These are phyloP conservation scores for Eilema depressum DNA, from an alignment of 2,888 invertebrate genomes.

Conservation along the genomic window DNA sequence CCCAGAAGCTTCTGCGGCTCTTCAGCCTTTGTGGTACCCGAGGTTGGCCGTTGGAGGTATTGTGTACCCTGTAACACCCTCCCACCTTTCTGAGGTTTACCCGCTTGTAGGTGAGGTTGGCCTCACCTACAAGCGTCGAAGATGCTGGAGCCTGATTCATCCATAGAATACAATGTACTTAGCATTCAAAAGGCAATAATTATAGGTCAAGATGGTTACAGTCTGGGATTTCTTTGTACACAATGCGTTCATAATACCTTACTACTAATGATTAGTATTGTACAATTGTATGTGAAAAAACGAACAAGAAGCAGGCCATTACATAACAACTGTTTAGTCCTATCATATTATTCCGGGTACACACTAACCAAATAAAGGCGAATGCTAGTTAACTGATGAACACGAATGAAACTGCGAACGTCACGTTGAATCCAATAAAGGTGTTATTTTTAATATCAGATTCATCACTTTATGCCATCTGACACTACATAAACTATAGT, in stretches of 20 bases:
- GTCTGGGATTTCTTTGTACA: conserved; percentile 38
- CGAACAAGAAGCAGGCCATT: conserved; percentile 17
- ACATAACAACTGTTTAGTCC: background rate
- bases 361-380: background rate
- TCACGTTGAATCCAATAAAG: background rate
- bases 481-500: too few species aligned
- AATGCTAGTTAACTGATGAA: background rate
- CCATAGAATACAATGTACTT: background rate
- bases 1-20: too few species aligned
- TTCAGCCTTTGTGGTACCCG: too few species aligned
- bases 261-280: conserved; percentile 29
- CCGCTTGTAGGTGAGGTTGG: background rate
- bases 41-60: too few species aligned
- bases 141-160: background rate
- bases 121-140: too few species aligned
- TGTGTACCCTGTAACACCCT: too few species aligned
- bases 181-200: conserved; percentile 20
- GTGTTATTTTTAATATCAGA: background rate
- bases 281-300: conserved; percentile 40
- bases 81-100: too few species aligned
- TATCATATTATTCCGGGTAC: background rate
- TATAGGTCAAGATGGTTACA: conserved; percentile 30
- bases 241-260: conserved; percentile 26
- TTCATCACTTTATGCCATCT: background rate
- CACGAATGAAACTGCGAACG: background rate